A percentile compares a stretch with the other conserved stretches of the same genome.
Evolutionary conservation across 2,888 invertebrate genomes (phyloP).

Genomic region (Vanessa cardui): DNA sequence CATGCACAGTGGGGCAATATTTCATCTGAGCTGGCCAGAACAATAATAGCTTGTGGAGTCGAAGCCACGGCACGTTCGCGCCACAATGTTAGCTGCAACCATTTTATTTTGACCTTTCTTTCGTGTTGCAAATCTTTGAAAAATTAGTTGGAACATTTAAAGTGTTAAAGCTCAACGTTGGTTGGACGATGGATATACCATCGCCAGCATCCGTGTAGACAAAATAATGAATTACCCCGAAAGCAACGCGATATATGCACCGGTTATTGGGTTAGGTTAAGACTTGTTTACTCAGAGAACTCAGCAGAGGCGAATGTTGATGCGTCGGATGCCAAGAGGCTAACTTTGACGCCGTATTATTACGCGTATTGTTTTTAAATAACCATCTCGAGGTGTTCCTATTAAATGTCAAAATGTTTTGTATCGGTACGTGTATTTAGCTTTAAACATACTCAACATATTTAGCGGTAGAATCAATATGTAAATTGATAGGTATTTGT

Average conservation of each 20-base stretch:
- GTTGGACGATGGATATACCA: conserved; percentile 63
- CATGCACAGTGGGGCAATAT: conserved; percentile 80
- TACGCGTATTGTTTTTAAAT: conserved; percentile 40
- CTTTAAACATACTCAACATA: conserved; percentile 18
- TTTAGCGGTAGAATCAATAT: conserved; percentile 16
- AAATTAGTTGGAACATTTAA: conserved; percentile 46
- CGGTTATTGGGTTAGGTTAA: conserved; percentile 81
- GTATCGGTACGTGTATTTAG: conserved; percentile 27
- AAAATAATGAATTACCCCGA: conserved; percentile 81
- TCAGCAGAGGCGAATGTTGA: conserved; percentile 75
- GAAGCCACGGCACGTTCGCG: conserved; percentile 81
- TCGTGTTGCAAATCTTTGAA: conserved; percentile 32
- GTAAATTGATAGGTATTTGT: no score
- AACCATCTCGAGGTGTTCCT: conserved; percentile 27
- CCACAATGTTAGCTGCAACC: conserved; percentile 75
- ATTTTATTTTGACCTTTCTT: conserved; percentile 55
- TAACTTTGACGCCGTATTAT: conserved; percentile 60
- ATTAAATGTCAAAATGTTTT: conserved; percentile 42
- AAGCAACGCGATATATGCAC: conserved; percentile 77
- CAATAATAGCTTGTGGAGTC: conserved; percentile 79
- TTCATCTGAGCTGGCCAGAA: conserved; percentile 81
- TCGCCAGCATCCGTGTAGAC: conserved; percentile 81
- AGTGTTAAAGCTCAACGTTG: conserved; percentile 50
- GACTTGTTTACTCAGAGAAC: conserved; percentile 70
- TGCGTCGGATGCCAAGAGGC: conserved; percentile 73